These are phyloP conservation scores for Enteromius unitaeniatus DNA, from an alignment of 2,797 vertebrate genomes.

Conservation along the genomic window DNA sequence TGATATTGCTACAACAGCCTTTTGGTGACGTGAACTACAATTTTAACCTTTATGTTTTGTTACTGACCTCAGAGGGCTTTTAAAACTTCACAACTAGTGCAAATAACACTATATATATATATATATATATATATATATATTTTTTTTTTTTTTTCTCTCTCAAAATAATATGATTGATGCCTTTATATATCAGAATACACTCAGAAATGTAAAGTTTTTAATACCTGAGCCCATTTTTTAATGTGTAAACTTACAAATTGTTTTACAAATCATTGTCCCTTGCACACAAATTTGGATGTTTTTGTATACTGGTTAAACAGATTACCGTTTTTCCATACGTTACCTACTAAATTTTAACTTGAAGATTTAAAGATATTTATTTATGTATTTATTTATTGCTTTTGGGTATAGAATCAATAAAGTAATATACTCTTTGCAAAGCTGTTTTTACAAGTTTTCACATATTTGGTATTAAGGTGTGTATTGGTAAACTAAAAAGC, in stretches of 20 bases:
- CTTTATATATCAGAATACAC: background rate
- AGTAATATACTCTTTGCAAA: background rate
- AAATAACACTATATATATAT: slow-evolving; percentile 51
- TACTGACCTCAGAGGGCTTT: slow-evolving; percentile 14
- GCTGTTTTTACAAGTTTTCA: background rate
- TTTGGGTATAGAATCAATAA: background rate
- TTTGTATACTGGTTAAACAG: background rate
- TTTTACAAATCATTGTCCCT: background rate
- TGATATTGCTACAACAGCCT: background rate
- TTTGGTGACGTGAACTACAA: background rate
- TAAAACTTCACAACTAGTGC: background rate
- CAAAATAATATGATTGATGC: background rate
- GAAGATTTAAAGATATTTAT: slow-evolving; percentile 30
- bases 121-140: too few relatives aligned
- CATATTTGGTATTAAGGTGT: background rate
- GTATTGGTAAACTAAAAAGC: background rate
- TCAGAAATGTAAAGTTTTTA: background rate
- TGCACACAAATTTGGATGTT: background rate
- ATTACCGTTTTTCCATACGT: background rate
- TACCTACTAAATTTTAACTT: slow-evolving; percentile 8
- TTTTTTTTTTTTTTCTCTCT: background rate
- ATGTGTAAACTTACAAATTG: background rate
- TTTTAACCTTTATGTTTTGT: background rate
- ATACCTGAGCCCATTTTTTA: background rate
- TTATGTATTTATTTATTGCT: slow-evolving; percentile 35